Evolutionary conservation across 2,113 vertebrate genomes (phyloP).

Genomic region (Orycteropus afer): DNA sequence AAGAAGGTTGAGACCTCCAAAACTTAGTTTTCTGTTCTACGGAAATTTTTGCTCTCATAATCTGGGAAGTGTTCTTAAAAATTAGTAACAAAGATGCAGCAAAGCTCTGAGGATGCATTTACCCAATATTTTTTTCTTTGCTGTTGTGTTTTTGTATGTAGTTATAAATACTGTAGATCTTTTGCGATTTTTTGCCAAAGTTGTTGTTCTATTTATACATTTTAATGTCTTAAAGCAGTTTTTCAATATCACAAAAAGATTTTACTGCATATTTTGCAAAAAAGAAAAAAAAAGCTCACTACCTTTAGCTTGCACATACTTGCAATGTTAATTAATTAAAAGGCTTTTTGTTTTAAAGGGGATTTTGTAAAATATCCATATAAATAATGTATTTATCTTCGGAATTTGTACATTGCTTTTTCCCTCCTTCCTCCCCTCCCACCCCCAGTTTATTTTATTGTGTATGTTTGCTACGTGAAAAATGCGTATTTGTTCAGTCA

Average conservation of each 20-base stretch:
- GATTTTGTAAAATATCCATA: conserved; percentile 98
- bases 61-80: conserved; percentile 91
- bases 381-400: conserved; percentile 99
- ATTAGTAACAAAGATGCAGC: conserved; percentile 85
- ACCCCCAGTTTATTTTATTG: conserved; percentile 92
- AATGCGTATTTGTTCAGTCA: conserved; percentile 92
- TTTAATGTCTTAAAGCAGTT: conserved; percentile 96
- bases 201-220: conserved; percentile 97
- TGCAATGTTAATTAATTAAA: conserved; percentile 89
- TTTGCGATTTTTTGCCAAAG: conserved; percentile 94
- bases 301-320: conserved; percentile 91
- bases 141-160: conserved; percentile 96
- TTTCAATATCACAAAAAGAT: conserved; percentile 92
- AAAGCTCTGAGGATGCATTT: conserved; percentile 89
- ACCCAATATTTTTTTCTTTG: conserved; percentile 91
- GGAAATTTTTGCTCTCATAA: conserved; percentile 89
- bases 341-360: conserved; percentile 89
- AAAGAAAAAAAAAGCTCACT: conserved; percentile 90
- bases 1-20: conserved; percentile 65
- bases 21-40: conserved; percentile 81
- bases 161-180: conserved; percentile 94
- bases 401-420: conserved; percentile 96
- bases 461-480: conserved; percentile 95
- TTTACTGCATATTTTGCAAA: conserved; percentile 93
- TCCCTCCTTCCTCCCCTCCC: conserved; percentile 76